Conservation (phyloP, 2,888 invertebrate genomes). For the Nematopogon swammerdamellus region DNA sequence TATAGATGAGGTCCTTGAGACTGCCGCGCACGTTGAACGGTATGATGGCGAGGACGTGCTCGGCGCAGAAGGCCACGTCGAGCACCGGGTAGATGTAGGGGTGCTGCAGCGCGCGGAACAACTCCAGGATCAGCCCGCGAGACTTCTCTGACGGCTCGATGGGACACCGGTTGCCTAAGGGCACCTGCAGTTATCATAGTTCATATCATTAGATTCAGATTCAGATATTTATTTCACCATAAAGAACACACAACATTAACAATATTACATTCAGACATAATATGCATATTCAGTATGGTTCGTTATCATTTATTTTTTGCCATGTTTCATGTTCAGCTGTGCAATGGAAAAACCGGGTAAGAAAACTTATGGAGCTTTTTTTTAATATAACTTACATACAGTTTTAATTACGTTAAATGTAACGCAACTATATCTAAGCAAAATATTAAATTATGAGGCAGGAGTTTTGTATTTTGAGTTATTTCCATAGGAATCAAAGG, state of each 20-base stretch:
- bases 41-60: conserved; percentile 70
- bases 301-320: too few species aligned
- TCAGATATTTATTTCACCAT: too few species aligned
- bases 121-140: conserved; percentile 67
- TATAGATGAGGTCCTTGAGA: conserved; percentile 86
- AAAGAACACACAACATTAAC: too few species aligned
- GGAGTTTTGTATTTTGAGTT: too few species aligned
- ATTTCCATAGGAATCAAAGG: too few species aligned
- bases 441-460: neutral
- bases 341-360: too few species aligned
- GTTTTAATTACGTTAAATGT: conserved; percentile 12
- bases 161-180: conserved; percentile 61
- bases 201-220: neutral
- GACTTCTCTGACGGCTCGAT: conserved; percentile 66
- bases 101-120: conserved; percentile 84
- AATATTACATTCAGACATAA: too few species aligned
- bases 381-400: too few species aligned
- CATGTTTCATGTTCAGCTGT: too few species aligned
- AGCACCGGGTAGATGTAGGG: conserved; percentile 90
- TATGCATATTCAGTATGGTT: too few species aligned
- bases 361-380: too few species aligned
- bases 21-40: conserved; percentile 84
- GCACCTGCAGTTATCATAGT: conserved; percentile 46
- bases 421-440: too few species aligned
- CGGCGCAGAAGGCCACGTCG: conserved; percentile 75